phyloP scores from a whole-genome alignment of 2,888 invertebrate genomes.

The Apamea crenata region DNA sequence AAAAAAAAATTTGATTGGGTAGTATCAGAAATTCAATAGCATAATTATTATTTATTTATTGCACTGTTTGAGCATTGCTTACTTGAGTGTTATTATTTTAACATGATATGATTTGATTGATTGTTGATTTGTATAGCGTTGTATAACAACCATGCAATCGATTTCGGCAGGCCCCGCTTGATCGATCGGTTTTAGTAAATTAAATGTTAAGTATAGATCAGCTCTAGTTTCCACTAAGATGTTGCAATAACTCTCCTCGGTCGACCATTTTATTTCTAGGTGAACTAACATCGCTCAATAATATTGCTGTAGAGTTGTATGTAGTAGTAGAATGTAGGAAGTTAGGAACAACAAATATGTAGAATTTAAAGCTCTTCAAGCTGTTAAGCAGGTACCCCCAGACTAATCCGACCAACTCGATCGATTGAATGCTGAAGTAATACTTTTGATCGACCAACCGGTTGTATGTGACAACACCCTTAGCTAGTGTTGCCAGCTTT shows the following conservation, averaged over 20 bases:
- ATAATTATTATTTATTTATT: neutral
- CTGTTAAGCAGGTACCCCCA: neutral
- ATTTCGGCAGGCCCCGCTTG: neutral
- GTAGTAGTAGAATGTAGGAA: no score
- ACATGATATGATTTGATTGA: neutral
- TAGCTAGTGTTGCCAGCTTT: neutral
- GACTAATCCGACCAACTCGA: neutral
- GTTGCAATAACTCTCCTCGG: neutral
- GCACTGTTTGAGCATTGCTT: no score
- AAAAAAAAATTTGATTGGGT: neutral
- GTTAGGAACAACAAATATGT: neutral
- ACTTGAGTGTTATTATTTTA: neutral
- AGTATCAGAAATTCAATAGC: neutral
- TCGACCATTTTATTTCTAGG: neutral
- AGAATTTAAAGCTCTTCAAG: neutral
- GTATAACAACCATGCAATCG: neutral
- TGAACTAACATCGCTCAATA: neutral
- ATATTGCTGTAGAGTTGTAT: neutral
- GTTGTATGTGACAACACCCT: neutral
- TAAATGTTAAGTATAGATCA: neutral
- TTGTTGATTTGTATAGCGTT: neutral
- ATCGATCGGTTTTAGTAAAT: neutral
- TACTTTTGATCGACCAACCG: neutral
- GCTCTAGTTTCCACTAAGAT: neutral
- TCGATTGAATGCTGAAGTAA: neutral